Evolutionary conservation across 2,888 invertebrate species (phyloP).

Genomic region (Coelopa pilipes): DNA sequence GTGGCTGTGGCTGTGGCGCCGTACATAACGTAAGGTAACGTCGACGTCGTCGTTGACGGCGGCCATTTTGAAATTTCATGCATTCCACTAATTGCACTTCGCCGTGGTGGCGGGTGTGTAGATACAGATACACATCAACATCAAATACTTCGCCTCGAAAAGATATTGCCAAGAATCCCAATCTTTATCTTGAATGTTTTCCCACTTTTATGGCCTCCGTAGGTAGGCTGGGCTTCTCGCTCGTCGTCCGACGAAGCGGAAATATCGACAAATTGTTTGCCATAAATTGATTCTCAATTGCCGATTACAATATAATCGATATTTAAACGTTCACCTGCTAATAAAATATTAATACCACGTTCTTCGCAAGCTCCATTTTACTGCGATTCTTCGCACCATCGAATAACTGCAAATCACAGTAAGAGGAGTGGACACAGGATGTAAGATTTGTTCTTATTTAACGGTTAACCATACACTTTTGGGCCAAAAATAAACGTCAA

Average conservation of each 20-base stretch:
- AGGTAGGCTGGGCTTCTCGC: too few species aligned
- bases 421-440: conserved; percentile 1
- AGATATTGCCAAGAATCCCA: too few species aligned
- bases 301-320: conserved; percentile 9
- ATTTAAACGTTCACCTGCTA: conserved; percentile 9
- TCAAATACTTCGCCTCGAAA: too few species aligned
- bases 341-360: conserved; percentile 5
- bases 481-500: conserved; percentile 62
- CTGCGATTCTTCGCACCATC: background rate
- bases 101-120: too few species aligned
- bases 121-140: too few species aligned
- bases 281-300: background rate
- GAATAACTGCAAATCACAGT: background rate
- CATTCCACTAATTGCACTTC: background rate
- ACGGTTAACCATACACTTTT: conserved; percentile 23
- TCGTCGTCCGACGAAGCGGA: too few species aligned
- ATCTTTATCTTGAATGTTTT: too few species aligned
- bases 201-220: too few species aligned
- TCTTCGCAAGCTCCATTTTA: background rate
- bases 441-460: conserved; percentile 39
- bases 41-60: background rate
- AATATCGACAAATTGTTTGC: background rate
- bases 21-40: too few species aligned
- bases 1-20: background rate
- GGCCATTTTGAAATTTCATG: conserved; percentile 27